phyloP scores from a whole-genome alignment of 1,140 invertebrate species.

The Onthophagus taurus region DNA sequence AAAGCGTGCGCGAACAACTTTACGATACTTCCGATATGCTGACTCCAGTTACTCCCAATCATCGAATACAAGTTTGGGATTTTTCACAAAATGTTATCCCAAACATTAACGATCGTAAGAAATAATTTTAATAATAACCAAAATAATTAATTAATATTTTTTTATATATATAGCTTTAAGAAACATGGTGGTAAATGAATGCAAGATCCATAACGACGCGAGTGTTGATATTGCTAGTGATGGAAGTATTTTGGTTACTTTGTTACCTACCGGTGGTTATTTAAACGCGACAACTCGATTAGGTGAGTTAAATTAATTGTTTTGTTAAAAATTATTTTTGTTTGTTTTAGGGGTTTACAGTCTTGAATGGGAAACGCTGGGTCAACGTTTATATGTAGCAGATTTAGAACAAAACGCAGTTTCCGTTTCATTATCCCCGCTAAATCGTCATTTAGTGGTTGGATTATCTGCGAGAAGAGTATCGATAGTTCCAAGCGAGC shows the following conservation, averaged over 20 bases:
- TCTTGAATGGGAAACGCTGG: conserved; percentile 59
- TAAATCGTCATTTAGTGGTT: conserved; percentile 65
- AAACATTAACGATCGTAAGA: conserved; percentile 62
- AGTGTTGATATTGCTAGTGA: conserved; percentile 77
- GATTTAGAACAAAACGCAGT: conserved; percentile 69
- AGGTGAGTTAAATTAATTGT: conserved; percentile 39
- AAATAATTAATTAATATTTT: background rate
- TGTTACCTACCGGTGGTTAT: conserved; percentile 54
- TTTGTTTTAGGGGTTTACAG: conserved; percentile 62
- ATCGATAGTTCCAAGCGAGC: conserved; percentile 42
- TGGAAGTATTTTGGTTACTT: conserved; percentile 65
- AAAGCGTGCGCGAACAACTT: conserved; percentile 33
- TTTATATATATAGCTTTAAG: conserved; percentile 46
- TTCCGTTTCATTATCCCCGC: conserved; percentile 73
- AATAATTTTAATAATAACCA: conserved; percentile 2
- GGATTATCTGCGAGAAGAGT: conserved; percentile 61
- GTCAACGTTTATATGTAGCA: conserved; percentile 66
- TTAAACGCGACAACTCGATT: conserved; percentile 54
- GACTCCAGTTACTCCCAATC: conserved; percentile 42
- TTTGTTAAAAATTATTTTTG: background rate
- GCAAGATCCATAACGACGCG: conserved; percentile 80
- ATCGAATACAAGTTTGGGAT: conserved; percentile 78
- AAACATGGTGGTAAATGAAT: conserved; percentile 71
- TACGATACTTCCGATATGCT: conserved; percentile 35
- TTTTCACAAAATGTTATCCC: conserved; percentile 62